phyloP scores from a whole-genome alignment of 2,113 vertebrate species.

The Terrapene triunguis region DNA sequence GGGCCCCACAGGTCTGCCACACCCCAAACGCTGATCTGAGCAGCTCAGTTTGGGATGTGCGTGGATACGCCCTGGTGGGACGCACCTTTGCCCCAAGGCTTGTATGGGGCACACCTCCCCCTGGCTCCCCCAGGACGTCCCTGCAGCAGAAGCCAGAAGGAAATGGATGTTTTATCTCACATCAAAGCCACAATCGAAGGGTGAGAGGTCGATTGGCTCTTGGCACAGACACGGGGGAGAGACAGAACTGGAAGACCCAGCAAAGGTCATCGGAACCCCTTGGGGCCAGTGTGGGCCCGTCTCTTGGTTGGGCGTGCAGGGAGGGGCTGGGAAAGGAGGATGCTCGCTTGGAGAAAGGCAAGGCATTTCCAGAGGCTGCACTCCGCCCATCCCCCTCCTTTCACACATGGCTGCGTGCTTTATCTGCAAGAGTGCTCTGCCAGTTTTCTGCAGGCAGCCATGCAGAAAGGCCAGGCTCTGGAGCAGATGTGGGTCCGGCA shows the following conservation, averaged over 20 bases:
- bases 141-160: too few species aligned
- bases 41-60: not conserved
- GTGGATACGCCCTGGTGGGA: not conserved
- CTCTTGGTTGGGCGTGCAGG: not conserved
- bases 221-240: not conserved
- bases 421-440: slow-evolving; percentile 30
- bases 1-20: not conserved
- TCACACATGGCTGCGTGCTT: slow-evolving; percentile 40
- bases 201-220: not conserved
- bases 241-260: not conserved
- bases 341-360: not conserved
- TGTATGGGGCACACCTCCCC: too few species aligned
- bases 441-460: not conserved
- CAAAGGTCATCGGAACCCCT: not conserved
- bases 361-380: not conserved
- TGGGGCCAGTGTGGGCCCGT: too few species aligned
- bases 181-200: too few species aligned
- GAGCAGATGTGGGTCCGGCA: slow-evolving; percentile 15
- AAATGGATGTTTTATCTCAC: too few species aligned
- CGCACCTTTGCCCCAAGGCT: not conserved
- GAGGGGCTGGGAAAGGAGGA: slow-evolving; percentile 25
- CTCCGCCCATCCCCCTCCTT: not conserved
- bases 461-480: slow-evolving; percentile 44
- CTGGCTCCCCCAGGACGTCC: too few species aligned
- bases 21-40: too few species aligned